Conservation (phyloP, 2,113 vertebrate genomes). For the Trachemys scripta region DNA sequence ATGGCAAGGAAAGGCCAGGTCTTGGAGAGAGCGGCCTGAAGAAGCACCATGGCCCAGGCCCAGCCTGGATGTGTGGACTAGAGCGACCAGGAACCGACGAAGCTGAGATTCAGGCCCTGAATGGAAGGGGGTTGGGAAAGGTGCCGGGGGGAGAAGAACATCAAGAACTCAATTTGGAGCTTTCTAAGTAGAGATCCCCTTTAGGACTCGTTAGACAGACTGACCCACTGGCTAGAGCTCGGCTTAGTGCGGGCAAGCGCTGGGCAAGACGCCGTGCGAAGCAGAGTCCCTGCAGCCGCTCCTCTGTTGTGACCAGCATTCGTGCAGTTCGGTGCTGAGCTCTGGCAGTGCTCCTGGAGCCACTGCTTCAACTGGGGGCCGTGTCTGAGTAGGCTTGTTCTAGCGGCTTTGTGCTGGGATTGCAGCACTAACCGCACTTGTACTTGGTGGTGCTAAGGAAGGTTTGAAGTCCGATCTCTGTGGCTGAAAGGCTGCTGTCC, state of each 20-base stretch:
- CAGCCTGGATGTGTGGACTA: background rate
- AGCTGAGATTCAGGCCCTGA: background rate
- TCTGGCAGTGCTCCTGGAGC: rapidly evolving
- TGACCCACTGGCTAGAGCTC: no score
- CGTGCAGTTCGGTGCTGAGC: no score
- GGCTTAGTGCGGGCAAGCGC: rapidly evolving
- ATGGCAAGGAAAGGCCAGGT: background rate
- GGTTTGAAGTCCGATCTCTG: rapidly evolving
- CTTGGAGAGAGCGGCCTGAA: background rate
- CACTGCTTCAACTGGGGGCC: rapidly evolving
- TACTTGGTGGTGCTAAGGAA: background rate
- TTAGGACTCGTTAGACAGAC: background rate
- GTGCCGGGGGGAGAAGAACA: background rate
- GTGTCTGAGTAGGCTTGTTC: rapidly evolving
- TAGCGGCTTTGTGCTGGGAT: rapidly evolving
- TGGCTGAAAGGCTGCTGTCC: background rate
- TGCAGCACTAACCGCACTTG: rapidly evolving
- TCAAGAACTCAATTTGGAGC: background rate
- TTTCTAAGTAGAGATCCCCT: rapidly evolving
- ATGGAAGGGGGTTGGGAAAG: background rate
- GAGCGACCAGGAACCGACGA: no score
- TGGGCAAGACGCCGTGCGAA: background rate
- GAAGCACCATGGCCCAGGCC: background rate
- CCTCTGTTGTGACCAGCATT: background rate
- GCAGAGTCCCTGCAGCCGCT: background rate